phyloP scores from a whole-genome alignment of 1,140 invertebrate genomes.

The honey bee (Apis mellifera) region Amel_HAv3.1 CM009934.2:8107001-8107500 shows the following conservation, averaged over 20 bases:
- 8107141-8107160: conserved; percentile 69
- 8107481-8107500: not conserved
- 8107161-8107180: conserved; percentile 46
- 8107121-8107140: conserved; percentile 81
- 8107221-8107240: not conserved
- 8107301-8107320: conserved; percentile 26
- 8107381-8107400: conserved; percentile 48
- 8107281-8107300: conserved; percentile 71
- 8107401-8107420: conserved; percentile 50
- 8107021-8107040: conserved; percentile 51
- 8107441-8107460: conserved; percentile 51
- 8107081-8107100: conserved; percentile 78
- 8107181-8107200: conserved; percentile 10
- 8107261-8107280: conserved; percentile 71
- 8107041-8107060: conserved; percentile 69
- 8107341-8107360: conserved; percentile 1
- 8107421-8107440: conserved; percentile 64
- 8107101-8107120: conserved; percentile 82
- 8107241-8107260: conserved; percentile 30
- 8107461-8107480: conserved; percentile 4
- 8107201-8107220: conserved; percentile 27
- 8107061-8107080: conserved; percentile 72
- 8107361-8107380: conserved; percentile 53
- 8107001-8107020: not conserved
- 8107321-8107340: conserved; percentile 46